Evolutionary conservation across 2,113 vertebrate genomes (phyloP).

Genomic region (Myanophis thanlyinensis): DNA sequence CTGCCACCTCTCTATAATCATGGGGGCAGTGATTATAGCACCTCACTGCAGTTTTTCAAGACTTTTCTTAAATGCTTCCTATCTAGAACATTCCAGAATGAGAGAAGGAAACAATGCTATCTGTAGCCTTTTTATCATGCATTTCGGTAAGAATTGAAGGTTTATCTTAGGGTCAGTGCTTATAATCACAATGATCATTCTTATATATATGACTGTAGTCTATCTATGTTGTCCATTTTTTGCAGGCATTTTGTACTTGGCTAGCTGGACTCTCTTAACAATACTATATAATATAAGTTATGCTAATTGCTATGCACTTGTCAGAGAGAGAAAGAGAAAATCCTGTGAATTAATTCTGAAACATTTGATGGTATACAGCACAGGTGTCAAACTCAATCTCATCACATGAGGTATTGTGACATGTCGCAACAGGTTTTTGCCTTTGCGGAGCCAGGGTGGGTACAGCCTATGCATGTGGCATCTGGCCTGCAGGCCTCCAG

Average conservation of each 20-base stretch:
- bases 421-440: too few species aligned
- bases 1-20: neutral
- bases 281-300: neutral
- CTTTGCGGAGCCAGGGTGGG: too few species aligned
- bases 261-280: neutral
- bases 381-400: too few species aligned
- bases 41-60: neutral
- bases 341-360: neutral
- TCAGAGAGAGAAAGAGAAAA: neutral
- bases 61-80: neutral
- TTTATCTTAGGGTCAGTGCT: neutral
- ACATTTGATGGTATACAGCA: neutral
- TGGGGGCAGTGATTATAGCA: neutral
- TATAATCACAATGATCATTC: neutral
- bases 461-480: fast-evolving
- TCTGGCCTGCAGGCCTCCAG: too few species aligned
- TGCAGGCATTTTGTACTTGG: neutral
- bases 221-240: neutral
- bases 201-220: neutral
- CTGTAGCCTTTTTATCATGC: neutral
- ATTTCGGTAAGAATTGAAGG: too few species aligned
- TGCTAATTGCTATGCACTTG: neutral
- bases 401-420: too few species aligned
- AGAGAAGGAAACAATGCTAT: neutral
- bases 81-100: neutral